phyloP scores from a whole-genome alignment of 1,140 invertebrate genomes.

The Pseudomyrmex sp. region DNA sequence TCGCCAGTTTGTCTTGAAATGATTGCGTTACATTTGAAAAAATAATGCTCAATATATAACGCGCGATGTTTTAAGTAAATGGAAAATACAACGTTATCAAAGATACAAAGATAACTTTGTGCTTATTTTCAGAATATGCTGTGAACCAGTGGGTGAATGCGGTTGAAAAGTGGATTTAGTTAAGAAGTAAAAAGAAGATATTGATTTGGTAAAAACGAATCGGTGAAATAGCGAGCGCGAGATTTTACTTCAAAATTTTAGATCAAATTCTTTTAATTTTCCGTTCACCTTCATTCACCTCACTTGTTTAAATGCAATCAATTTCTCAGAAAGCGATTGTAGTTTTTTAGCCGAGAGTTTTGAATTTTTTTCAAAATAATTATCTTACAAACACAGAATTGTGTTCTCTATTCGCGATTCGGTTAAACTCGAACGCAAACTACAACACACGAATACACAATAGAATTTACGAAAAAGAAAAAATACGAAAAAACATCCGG shows the following conservation, averaged over 20 bases:
- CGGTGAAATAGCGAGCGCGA: neutral
- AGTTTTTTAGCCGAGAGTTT: neutral
- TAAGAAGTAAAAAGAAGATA: neutral
- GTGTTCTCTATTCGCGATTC: neutral
- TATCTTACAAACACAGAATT: neutral
- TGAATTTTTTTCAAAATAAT: neutral
- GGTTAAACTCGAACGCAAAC: slow-evolving; percentile 18
- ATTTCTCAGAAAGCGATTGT: slow-evolving; percentile 9
- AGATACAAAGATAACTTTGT: neutral
- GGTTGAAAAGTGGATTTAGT: neutral
- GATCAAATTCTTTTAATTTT: neutral
- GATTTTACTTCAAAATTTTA: slow-evolving; percentile 3
- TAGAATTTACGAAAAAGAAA: neutral
- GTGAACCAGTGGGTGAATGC: neutral
- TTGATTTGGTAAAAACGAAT: neutral
- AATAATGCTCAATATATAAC: neutral
- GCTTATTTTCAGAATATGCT: slow-evolving; percentile 1
- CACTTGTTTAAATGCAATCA: slow-evolving; percentile 12
- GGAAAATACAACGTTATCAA: neutral
- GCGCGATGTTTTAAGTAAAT: neutral
- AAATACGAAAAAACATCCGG: neutral
- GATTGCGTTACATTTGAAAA: neutral
- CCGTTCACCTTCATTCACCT: neutral
- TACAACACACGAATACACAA: neutral
- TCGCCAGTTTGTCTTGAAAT: slow-evolving; percentile 15